Evolutionary conservation across 2,888 invertebrate species (phyloP).

Genomic region (Agrotis puta): DNA sequence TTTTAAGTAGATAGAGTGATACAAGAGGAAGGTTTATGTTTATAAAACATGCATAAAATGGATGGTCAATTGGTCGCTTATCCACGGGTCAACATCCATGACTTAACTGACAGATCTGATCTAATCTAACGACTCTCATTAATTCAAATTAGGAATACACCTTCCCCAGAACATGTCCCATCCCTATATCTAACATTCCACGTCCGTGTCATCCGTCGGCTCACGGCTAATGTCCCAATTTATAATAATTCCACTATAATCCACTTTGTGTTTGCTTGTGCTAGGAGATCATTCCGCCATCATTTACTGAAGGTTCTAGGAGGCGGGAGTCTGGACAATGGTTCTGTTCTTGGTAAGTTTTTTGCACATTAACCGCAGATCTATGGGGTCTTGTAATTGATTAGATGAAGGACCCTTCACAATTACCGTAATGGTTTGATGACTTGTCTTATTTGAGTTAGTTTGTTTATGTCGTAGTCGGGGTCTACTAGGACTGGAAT

Average conservation of each 20-base stretch:
- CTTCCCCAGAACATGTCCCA: background rate
- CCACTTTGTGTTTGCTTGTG: constrained; percentile 40
- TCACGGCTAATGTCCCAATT: constrained; percentile 46
- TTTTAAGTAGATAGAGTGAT: too few species aligned
- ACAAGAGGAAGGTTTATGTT: too few species aligned
- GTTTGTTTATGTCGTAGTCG: too few species aligned
- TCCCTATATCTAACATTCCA: background rate
- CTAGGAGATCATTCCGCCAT: constrained; percentile 24
- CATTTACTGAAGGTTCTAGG: constrained; percentile 20
- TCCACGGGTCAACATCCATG: too few species aligned
- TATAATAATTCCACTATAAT: constrained; percentile 53
- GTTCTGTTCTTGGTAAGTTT: background rate
- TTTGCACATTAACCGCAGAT: constrained; percentile 12
- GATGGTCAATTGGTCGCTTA: too few species aligned
- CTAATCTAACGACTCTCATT: background rate
- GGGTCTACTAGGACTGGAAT: too few species aligned
- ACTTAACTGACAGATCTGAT: too few species aligned
- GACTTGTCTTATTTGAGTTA: too few species aligned
- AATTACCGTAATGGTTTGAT: constrained; percentile 1
- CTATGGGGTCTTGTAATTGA: background rate
- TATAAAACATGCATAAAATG: too few species aligned
- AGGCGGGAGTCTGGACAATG: background rate
- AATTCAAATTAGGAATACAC: background rate
- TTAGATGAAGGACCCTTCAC: background rate
- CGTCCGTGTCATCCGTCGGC: constrained; percentile 18